These are phyloP conservation scores for Girardinichthys multiradiatus DNA, from an alignment of 2,113 vertebrate species.

Conservation along the genomic window DNA sequence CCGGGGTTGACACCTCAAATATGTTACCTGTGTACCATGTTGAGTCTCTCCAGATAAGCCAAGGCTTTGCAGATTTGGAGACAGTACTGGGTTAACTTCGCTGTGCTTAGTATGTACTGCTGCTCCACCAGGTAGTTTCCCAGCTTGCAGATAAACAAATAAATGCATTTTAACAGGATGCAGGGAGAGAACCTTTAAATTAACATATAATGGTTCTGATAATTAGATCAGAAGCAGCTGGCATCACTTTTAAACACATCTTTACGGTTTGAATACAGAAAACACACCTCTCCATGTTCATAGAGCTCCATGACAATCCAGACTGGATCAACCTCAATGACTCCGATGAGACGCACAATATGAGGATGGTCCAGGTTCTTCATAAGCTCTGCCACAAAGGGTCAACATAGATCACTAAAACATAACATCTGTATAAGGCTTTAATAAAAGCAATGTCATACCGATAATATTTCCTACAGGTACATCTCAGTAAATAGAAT, in stretches of 20 bases:
- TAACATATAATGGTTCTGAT: not conserved
- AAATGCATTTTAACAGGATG: not conserved
- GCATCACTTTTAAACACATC: no score
- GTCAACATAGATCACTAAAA: not conserved
- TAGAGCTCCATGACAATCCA: constrained; percentile 98
- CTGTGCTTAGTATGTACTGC: constrained; percentile 77
- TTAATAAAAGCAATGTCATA: not conserved
- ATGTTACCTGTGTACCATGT: constrained; percentile 91
- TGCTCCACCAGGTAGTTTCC: constrained; percentile 87
- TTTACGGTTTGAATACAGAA: not conserved
- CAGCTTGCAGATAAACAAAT: constrained; percentile 74
- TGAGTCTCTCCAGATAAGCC: constrained; percentile 92
- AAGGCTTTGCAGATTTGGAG: constrained; percentile 94
- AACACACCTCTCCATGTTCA: constrained; percentile 86
- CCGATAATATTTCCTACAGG: not conserved
- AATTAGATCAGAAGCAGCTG: not conserved
- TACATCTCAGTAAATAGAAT: no score
- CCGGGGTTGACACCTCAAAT: not conserved
- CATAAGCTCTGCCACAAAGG: constrained; percentile 85
- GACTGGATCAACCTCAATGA: constrained; percentile 88
- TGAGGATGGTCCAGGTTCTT: constrained; percentile 92
- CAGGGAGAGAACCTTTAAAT: not conserved
- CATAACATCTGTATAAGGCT: not conserved
- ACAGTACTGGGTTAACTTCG: constrained; percentile 83
- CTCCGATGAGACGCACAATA: constrained; percentile 90